Evolutionary conservation across 2,888 invertebrate species (phyloP), one percentile per base, ranked within the genome.

Genomic region (Ypsolopha sequella): DNA sequence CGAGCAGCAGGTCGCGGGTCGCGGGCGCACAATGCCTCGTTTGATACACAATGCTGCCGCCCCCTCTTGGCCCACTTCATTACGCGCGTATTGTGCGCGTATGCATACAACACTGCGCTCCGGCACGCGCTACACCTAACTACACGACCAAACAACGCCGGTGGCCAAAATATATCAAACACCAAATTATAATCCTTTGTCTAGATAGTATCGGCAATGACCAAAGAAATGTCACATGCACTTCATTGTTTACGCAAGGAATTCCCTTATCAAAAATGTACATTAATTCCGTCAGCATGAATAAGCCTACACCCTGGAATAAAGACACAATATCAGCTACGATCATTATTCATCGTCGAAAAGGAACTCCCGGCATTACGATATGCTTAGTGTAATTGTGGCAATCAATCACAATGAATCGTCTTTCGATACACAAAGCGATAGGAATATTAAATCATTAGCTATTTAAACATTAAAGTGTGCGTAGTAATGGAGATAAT

Each of bases 51-150:
- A 84, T 76, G 71, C 24, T 24, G 24, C 79, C 80, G 80, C 81
- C 81, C 76, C 80, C 80, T 77, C 77, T 69, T 72, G 68, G 77
- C 77, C 76, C 80, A 85, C 86, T 86, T 87, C 86, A 87, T 87
- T 87, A 86, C 86, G 86, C 85, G 78, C 63, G 72, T 79, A 86
- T 87, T 87, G 86, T 87, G 65, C 68, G 48, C 50, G 50, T 10
- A 8, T 7, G 43, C 9, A 43, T 6, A 45, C 24, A 24, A 24
- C 24, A 10, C 39, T 58, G 61, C 63, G 62, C 63, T 62, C 62
- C 58, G 65, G 62, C 65, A 67, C 67, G 65, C 68, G 71, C 69
- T 61, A 56, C 64, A 24, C 24, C 58, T 66, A 71, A 70, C 73
- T 74, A 46, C 11, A 43, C 67, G 75, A 75, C 78, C 76, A 70